These are phyloP conservation scores for Ceryle rudis DNA, from an alignment of 2,797 vertebrate species.

Conservation along the genomic window DNA sequence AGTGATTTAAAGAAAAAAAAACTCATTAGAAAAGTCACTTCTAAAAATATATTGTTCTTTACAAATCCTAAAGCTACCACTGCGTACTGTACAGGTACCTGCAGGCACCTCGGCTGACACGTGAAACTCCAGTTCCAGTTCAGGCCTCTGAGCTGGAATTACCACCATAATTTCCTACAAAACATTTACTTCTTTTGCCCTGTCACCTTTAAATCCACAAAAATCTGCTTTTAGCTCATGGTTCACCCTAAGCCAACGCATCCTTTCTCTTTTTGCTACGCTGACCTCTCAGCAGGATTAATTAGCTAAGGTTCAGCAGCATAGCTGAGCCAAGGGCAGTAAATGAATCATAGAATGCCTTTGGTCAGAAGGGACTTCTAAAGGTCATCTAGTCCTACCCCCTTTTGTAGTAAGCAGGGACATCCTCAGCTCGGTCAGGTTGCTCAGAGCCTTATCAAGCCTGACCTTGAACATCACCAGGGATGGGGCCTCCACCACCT, in stretches of 20 bases:
- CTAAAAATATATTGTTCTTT: not conserved
- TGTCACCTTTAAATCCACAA: not conserved
- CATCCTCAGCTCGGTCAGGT: no score
- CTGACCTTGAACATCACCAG: no score
- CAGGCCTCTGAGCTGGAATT: no score
- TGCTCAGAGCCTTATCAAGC: no score
- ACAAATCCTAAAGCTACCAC: not conserved
- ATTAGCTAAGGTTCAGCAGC: not conserved
- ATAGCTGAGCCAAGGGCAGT: not conserved
- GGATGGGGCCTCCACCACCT: no score
- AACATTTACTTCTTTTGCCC: not conserved
- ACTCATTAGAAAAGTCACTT: not conserved
- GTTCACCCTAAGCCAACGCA: rapidly evolving
- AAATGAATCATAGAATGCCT: no score
- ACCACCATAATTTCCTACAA: not conserved
- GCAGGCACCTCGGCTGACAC: not conserved
- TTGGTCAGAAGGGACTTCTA: no score
- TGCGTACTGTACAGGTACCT: not conserved
- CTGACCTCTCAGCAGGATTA: conserved; percentile 2
- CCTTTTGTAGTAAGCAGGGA: no score
- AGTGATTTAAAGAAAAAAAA: not conserved
- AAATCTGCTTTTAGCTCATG: not conserved
- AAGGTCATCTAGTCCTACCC: no score
- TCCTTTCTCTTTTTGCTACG: not conserved
- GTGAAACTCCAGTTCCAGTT: not conserved